These are phyloP conservation scores for Sander lucioperca DNA, from an alignment of 2,113 vertebrate species.

Conservation along the genomic window DNA sequence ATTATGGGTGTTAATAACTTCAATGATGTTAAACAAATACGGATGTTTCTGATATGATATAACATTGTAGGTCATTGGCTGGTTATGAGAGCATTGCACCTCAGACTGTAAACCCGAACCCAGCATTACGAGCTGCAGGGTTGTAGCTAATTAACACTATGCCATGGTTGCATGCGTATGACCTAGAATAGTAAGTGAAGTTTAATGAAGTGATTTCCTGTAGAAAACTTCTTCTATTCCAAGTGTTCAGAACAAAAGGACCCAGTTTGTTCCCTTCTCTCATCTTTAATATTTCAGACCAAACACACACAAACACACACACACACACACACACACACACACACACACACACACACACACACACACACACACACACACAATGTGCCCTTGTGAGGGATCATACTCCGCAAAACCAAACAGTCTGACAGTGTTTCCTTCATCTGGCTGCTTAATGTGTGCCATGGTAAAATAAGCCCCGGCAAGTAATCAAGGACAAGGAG, in stretches of 20 bases:
- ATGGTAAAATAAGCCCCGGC: conserved; percentile 96
- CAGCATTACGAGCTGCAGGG: background rate
- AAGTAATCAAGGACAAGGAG: conserved; percentile 90
- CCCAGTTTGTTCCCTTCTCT: conserved; percentile 25
- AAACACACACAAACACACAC: conserved; percentile 46
- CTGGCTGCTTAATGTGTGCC: conserved; percentile 95
- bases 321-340: conserved; percentile 80
- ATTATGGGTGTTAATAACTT: background rate
- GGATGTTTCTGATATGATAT: conserved; percentile 5
- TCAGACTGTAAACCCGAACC: background rate
- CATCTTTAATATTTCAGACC: conserved; percentile 60
- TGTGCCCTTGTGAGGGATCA: conserved; percentile 94
- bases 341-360: conserved; percentile 5
- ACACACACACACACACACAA: conserved; percentile 84
- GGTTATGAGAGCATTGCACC: background rate
- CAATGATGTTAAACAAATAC: background rate
- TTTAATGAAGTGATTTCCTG: conserved; percentile 25
- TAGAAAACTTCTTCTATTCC: conserved; percentile 17
- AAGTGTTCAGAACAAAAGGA: conserved; percentile 25
- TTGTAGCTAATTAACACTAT: conserved; percentile 8
- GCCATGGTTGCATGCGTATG: conserved; percentile 1
- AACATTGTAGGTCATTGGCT: background rate
- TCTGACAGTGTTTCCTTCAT: conserved; percentile 96
- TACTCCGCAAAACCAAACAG: conserved; percentile 89
- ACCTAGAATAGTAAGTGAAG: background rate